phyloP scores from a whole-genome alignment of 2,888 invertebrate genomes.

The Cantharis flavilabris region DNA sequence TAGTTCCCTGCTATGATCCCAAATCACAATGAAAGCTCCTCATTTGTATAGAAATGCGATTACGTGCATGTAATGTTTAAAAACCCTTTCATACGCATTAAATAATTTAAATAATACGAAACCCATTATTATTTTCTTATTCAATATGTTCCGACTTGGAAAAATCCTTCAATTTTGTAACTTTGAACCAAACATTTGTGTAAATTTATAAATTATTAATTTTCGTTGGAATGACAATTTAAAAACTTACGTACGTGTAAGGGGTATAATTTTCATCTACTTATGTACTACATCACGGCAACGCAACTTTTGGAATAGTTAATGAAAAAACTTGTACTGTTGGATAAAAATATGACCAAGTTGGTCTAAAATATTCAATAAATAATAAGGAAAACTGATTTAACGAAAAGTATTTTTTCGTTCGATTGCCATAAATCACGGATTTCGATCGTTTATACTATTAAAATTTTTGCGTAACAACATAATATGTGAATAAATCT shows the following conservation, averaged over 20 bases:
- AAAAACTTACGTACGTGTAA: background rate
- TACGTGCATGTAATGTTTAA: slow-evolving; percentile 16
- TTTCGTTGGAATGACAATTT: background rate
- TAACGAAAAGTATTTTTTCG: background rate
- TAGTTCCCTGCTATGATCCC: slow-evolving; percentile 20
- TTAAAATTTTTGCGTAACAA: background rate
- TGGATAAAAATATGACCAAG: background rate
- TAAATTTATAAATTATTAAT: background rate
- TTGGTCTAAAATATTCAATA: background rate
- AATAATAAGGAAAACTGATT: background rate
- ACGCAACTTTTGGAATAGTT: background rate
- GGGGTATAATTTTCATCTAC: background rate
- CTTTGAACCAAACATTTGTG: background rate
- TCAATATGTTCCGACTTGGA: background rate
- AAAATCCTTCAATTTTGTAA: background rate
- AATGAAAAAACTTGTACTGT: background rate
- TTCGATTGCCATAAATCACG: background rate
- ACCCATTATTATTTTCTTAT: background rate
- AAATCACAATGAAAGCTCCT: slow-evolving; percentile 4
- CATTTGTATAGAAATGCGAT: slow-evolving; percentile 15
- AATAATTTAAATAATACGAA: background rate
- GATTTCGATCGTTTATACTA: background rate
- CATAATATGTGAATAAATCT: background rate
- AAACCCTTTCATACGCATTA: background rate
- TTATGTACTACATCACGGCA: background rate